A percentile compares a stretch with the other conserved stretches of the same genome.
Evolutionary conservation across 2,113 vertebrate genomes (phyloP).

Genomic region (Numenius arquata): DNA sequence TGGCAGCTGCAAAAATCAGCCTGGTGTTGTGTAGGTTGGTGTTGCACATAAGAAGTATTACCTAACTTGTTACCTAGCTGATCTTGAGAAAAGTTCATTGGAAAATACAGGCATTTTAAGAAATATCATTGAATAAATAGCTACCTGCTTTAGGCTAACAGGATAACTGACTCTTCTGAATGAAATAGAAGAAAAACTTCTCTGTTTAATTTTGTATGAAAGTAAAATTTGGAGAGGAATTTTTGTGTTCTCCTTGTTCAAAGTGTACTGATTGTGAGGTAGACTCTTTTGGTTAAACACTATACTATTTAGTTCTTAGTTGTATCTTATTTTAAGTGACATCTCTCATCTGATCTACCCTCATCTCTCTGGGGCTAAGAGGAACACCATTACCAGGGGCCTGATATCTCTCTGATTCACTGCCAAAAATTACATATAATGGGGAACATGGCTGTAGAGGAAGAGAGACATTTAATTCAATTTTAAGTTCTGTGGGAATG

Average conservation of each 20-base stretch:
- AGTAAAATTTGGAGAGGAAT: background rate
- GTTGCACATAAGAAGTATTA: background rate
- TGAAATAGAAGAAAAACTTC: background rate
- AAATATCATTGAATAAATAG: background rate
- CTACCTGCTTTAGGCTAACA: background rate
- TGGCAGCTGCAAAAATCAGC: background rate
- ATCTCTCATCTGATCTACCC: background rate
- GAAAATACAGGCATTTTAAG: background rate
- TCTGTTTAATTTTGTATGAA: background rate
- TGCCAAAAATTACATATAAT: background rate
- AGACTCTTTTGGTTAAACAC: background rate
- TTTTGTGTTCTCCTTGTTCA: background rate
- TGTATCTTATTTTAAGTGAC: background rate
- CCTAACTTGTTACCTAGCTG: background rate
- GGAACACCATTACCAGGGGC: background rate
- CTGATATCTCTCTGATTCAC: background rate
- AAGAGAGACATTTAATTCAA: background rate
- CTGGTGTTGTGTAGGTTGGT: background rate
- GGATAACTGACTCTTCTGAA: background rate
- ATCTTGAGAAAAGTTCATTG: background rate
- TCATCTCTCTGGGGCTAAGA: background rate
- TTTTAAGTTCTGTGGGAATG: background rate
- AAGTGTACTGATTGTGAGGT: background rate
- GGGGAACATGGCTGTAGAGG: background rate
- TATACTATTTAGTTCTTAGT: background rate